A percentile compares a stretch with the other conserved stretches of the same genome.
Evolutionary conservation across 2,113 vertebrate genomes (phyloP).

Genomic region (Pungitius pungitius): DNA sequence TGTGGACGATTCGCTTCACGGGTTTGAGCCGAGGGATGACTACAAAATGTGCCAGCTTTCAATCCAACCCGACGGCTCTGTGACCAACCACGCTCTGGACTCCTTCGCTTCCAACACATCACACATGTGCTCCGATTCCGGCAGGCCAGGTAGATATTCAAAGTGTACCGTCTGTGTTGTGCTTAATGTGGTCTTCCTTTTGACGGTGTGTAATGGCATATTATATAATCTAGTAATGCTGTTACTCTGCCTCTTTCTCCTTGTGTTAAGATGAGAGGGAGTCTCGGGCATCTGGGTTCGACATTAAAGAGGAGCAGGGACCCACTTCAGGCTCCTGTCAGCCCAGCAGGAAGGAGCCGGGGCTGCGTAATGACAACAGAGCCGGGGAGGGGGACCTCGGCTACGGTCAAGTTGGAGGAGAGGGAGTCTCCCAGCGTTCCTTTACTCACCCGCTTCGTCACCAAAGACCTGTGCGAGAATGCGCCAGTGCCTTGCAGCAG

Average conservation of each 20-base stretch:
- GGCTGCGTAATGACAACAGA: conserved; percentile 37
- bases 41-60: conserved; percentile 84
- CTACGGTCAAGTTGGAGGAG: conserved; percentile 71
- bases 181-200: neutral
- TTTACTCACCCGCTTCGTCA: conserved; percentile 64
- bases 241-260: neutral
- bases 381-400: conserved; percentile 65
- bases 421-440: conserved; percentile 62
- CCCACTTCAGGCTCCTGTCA: conserved; percentile 53
- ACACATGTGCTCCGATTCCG: conserved; percentile 76
- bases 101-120: conserved; percentile 62
- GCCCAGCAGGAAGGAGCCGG: conserved; percentile 59
- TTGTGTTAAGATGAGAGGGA: conserved; percentile 68
- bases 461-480: conserved; percentile 64
- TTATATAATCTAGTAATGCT: neutral
- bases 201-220: neutral
- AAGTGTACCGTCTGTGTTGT: neutral
- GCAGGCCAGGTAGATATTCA: conserved; percentile 62
- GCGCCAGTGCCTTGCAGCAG: conserved; percentile 50
- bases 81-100: conserved; percentile 80
- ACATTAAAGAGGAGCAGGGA: conserved; percentile 82
- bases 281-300: conserved; percentile 66
- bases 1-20: conserved; percentile 78
- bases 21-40: conserved; percentile 79
- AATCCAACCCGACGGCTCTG: conserved; percentile 83